phyloP scores from a whole-genome alignment of 2,113 vertebrate species.

The Nannospalax galili region DNA sequence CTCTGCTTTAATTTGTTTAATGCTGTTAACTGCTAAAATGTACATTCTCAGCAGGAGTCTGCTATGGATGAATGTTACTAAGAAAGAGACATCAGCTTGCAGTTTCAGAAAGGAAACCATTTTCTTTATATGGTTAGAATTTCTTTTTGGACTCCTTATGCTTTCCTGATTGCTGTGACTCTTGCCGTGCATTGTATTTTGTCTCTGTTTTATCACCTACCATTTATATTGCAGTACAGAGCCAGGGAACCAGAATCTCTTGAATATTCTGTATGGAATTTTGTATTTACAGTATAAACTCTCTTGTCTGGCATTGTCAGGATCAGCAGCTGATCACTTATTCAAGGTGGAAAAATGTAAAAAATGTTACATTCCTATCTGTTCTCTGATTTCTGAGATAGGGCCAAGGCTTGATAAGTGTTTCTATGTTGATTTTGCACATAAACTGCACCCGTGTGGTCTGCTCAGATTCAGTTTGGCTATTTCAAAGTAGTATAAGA shows the following conservation, averaged over 20 bases:
- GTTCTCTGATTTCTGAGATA: background rate
- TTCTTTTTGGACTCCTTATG: slow-evolving; percentile 53
- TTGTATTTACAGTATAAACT: slow-evolving; percentile 21
- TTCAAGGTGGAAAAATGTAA: slow-evolving; percentile 44
- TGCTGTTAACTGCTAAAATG: slow-evolving; percentile 39
- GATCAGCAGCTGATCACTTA: slow-evolving; percentile 54
- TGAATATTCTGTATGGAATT: slow-evolving; percentile 47
- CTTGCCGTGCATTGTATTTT: slow-evolving; percentile 17
- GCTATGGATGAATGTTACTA: slow-evolving; percentile 20
- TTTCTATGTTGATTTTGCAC: background rate
- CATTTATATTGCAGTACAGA: background rate
- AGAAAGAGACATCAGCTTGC: slow-evolving; percentile 56
- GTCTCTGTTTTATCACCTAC: slow-evolving; percentile 17
- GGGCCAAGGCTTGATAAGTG: background rate
- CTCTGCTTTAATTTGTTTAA: slow-evolving; percentile 55
- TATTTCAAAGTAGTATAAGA: background rate
- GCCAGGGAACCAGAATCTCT: slow-evolving; percentile 43
- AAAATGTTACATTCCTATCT: slow-evolving; percentile 19
- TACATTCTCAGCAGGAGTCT: slow-evolving; percentile 16
- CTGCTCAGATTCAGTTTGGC: background rate
- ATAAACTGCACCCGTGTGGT: background rate
- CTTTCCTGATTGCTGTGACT: slow-evolving; percentile 24
- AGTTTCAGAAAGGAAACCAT: slow-evolving; percentile 36
- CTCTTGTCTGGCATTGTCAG: slow-evolving; percentile 24
- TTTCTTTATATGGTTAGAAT: slow-evolving; percentile 60